Conservation (phyloP, 2,888 invertebrate species). For the Apantesis nais region DNA sequence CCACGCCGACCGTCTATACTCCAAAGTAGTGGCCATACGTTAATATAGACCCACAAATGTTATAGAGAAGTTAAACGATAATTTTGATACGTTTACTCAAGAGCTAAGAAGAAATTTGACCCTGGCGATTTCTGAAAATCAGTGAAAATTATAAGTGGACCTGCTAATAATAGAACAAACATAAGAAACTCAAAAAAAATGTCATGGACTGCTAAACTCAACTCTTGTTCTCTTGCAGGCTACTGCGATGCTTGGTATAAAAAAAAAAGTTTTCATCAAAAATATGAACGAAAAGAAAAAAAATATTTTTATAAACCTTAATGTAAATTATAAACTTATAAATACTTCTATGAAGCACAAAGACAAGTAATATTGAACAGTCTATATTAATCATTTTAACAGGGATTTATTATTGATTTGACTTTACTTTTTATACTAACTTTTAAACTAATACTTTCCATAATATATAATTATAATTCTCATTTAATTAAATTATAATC, state of each 20-base stretch:
- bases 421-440: too few species aligned
- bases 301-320: too few species aligned
- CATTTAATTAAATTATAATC: too few species aligned
- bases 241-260: neutral
- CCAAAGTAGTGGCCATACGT: slow-evolving; percentile 73
- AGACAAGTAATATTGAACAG: neutral
- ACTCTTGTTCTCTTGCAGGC: neutral
- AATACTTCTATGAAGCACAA: neutral
- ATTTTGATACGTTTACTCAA: neutral
- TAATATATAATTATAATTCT: too few species aligned
- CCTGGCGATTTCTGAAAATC: neutral
- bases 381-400: neutral
- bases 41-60: slow-evolving; percentile 53
- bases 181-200: too few species aligned
- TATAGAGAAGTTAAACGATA: slow-evolving; percentile 23
- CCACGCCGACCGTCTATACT: slow-evolving; percentile 69
- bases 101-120: neutral
- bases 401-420: too few species aligned
- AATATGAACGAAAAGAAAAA: too few species aligned
- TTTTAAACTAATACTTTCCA: too few species aligned
- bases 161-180: neutral
- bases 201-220: too few species aligned
- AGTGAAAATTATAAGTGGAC: neutral
- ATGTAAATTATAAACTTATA: too few species aligned
- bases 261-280: too few species aligned